Percentiles rank a stretch among this genome's conserved stretches.
Evolutionary conservation across 2,888 invertebrate species (phyloP).

Genomic region (Lacanobia oleracea): DNA sequence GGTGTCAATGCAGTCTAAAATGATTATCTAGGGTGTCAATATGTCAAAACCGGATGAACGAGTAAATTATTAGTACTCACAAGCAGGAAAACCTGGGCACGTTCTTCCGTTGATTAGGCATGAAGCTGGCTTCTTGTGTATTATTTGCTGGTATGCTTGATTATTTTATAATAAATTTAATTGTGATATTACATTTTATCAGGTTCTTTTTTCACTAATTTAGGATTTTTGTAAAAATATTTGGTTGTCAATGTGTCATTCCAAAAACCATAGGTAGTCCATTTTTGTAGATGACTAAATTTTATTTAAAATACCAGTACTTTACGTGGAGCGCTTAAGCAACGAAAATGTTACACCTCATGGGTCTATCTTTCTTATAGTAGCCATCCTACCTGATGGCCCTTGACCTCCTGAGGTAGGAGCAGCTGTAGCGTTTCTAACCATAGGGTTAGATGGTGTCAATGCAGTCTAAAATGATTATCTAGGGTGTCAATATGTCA

Average conservation of each 20-base stretch:
- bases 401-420: too few relatives aligned
- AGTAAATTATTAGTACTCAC: conserved; percentile 18
- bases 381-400: too few relatives aligned
- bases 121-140: neutral
- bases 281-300: too few relatives aligned
- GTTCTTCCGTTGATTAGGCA: neutral
- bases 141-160: conserved; percentile 13
- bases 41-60: neutral
- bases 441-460: neutral
- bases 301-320: too few relatives aligned
- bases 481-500: neutral
- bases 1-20: neutral
- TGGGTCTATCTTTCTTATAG: too few relatives aligned
- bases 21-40: neutral
- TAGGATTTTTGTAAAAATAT: conserved; percentile 17
- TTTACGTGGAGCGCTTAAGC: too few relatives aligned
- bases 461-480: neutral
- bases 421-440: too few relatives aligned
- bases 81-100: neutral
- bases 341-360: too few relatives aligned
- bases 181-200: conserved; percentile 33
- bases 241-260: conserved; percentile 32
- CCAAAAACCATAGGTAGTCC: neutral
- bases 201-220: conserved; percentile 5
- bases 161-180: neutral